These are phyloP conservation scores for Drosophila barbarae DNA, from an alignment of 2,888 invertebrate species.

Conservation along the genomic window DNA sequence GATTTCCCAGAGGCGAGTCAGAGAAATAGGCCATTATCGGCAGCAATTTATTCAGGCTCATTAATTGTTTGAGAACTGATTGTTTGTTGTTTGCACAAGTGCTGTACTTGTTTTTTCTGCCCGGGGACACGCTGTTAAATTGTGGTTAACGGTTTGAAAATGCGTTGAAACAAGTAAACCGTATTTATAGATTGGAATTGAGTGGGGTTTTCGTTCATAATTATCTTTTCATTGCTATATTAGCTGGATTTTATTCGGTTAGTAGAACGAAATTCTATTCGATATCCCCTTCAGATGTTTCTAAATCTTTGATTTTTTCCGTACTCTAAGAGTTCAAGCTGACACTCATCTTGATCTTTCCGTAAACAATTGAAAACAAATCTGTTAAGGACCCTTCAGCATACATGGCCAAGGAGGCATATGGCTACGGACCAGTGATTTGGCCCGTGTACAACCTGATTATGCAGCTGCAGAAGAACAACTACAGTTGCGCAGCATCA, in stretches of 20 bases:
- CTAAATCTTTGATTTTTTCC: neutral
- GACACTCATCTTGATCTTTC: constrained; percentile 15
- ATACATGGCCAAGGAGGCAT: constrained; percentile 25
- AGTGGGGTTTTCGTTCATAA: neutral
- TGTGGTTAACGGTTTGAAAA: constrained; percentile 26
- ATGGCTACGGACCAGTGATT: constrained; percentile 37
- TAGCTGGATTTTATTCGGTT: neutral
- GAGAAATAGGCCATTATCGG: constrained; percentile 58
- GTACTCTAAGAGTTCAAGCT: neutral
- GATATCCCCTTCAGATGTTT: too few species aligned
- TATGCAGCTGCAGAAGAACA: constrained; percentile 42
- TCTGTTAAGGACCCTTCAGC: constrained; percentile 21
- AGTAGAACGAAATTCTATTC: too few species aligned
- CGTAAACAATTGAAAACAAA: constrained; percentile 37
- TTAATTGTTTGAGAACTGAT: constrained; percentile 53
- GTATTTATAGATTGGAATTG: constrained; percentile 18
- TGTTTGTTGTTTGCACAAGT: constrained; percentile 31
- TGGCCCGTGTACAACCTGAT: constrained; percentile 52
- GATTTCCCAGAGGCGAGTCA: constrained; percentile 17
- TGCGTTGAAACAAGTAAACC: constrained; percentile 28
- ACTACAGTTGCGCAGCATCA: constrained; percentile 53
- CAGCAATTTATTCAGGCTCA: constrained; percentile 55
- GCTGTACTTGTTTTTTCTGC: constrained; percentile 8
- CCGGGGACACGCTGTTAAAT: constrained; percentile 37
- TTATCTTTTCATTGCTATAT: too few species aligned